These are phyloP conservation scores for Criorhina ranunculi DNA, from an alignment of 2,888 invertebrate genomes.

Conservation along the genomic window DNA sequence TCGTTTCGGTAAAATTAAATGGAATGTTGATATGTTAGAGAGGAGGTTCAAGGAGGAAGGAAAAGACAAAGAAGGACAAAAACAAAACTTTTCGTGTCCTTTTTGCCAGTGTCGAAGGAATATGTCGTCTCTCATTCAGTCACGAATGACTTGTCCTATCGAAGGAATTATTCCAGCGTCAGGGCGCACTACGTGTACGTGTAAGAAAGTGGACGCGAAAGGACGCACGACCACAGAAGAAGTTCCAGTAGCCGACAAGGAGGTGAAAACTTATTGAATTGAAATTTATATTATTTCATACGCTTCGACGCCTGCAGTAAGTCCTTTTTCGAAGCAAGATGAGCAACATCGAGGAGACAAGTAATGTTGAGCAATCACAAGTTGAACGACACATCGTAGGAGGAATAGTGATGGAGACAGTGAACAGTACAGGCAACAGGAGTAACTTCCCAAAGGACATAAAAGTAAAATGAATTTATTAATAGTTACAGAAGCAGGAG, in stretches of 20 bases:
- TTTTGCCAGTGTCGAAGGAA: constrained; percentile 10
- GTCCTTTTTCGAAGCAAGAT: constrained; percentile 31
- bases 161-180: constrained; percentile 24
- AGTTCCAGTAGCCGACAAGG: neutral
- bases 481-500: constrained; percentile 33
- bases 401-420: neutral
- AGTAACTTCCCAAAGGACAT: constrained; percentile 20
- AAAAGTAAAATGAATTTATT: constrained; percentile 61
- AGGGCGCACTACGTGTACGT: constrained; percentile 19
- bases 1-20: constrained; percentile 1
- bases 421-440: neutral
- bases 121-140: constrained; percentile 24
- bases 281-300: constrained; percentile 68
- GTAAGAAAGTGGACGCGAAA: constrained; percentile 5
- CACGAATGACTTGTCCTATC: constrained; percentile 15
- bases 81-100: constrained; percentile 29
- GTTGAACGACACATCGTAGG: constrained; percentile 39
- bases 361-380: constrained; percentile 48
- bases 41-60: neutral
- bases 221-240: neutral
- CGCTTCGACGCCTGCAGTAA: constrained; percentile 57
- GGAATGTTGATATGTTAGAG: neutral
- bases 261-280: constrained; percentile 65
- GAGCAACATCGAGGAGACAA: constrained; percentile 26
- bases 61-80: no score